Percentiles rank a stretch among this genome's conserved stretches.
These are phyloP conservation scores for Ophioninae sp. DNA, from an alignment of 2,888 invertebrate species.

Conservation along the genomic window DNA sequence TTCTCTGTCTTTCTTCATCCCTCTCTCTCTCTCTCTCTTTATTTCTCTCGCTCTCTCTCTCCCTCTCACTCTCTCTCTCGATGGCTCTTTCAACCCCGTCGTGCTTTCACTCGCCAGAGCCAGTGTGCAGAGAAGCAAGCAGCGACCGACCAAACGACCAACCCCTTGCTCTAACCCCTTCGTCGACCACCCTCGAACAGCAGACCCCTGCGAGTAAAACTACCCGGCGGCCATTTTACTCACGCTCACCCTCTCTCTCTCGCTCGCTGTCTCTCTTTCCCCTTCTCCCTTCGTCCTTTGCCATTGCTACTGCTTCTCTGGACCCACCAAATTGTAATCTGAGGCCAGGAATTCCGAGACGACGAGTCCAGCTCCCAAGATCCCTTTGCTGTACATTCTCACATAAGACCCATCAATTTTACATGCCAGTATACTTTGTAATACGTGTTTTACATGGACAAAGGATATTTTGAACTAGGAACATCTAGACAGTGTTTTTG, in stretches of 20 bases:
- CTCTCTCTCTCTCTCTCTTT: background rate
- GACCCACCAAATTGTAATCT: slow-evolving; percentile 79
- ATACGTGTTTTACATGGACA: background rate
- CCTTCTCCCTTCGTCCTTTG: slow-evolving; percentile 55
- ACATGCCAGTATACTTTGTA: slow-evolving; percentile 15
- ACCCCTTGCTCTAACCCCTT: slow-evolving; percentile 63
- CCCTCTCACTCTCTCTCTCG: slow-evolving; percentile 20
- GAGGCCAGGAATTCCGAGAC: slow-evolving; percentile 74
- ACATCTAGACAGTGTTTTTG: background rate
- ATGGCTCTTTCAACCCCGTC: slow-evolving; percentile 33
- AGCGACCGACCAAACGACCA: slow-evolving; percentile 63
- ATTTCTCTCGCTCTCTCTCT: background rate
- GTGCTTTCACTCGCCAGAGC: slow-evolving; percentile 17
- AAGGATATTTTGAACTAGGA: background rate
- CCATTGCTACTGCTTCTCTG: slow-evolving; percentile 69
- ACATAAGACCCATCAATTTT: slow-evolving; percentile 19
- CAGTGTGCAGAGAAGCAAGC: slow-evolving; percentile 49
- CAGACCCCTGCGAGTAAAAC: slow-evolving; percentile 75
- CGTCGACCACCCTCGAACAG: slow-evolving; percentile 67
- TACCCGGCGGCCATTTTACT: slow-evolving; percentile 81
- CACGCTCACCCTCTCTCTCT: slow-evolving; percentile 70
- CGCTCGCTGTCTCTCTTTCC: slow-evolving; percentile 64
- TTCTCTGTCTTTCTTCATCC: no score
- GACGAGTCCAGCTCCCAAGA: slow-evolving; percentile 63
- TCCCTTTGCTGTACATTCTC: slow-evolving; percentile 45